These are phyloP conservation scores for Urechis unicinctus DNA, from an alignment of 2,888 invertebrate species.

Conservation along the genomic window DNA sequence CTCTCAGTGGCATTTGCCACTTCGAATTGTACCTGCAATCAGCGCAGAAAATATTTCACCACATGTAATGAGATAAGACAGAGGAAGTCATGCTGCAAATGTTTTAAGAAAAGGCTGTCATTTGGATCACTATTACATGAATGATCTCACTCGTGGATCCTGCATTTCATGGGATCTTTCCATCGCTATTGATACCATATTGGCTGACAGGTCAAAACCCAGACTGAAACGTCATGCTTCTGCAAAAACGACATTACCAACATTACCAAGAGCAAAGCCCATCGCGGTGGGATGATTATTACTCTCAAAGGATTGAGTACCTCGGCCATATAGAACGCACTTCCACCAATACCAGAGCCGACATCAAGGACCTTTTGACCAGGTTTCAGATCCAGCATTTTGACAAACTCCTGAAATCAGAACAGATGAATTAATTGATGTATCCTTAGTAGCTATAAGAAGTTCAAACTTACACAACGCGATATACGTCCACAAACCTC, in stretches of 20 bases:
- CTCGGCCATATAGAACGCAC: constrained; percentile 55
- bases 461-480: neutral
- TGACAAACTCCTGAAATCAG: constrained; percentile 50
- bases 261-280: neutral
- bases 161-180: constrained; percentile 46
- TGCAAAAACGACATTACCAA: constrained; percentile 22
- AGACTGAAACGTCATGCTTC: constrained; percentile 54
- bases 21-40: constrained; percentile 51
- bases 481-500: no score
- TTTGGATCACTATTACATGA: no score
- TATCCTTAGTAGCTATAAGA: constrained; percentile 1
- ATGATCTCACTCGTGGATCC: constrained; percentile 11
- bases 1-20: constrained; percentile 55
- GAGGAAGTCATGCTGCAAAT: neutral
- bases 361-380: constrained; percentile 56
- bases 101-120: no score
- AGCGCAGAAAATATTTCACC: no score
- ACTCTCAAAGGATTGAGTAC: constrained; percentile 30
- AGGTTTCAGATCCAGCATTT: constrained; percentile 48
- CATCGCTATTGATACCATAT: constrained; percentile 57
- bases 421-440: neutral
- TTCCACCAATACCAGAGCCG: constrained; percentile 57
- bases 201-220: constrained; percentile 56
- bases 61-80: neutral
- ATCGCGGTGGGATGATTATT: neutral